Evolutionary conservation across 2,888 invertebrate genomes (phyloP), one percentile per base, ranked within the genome.

Genomic region (Adineta ricciae): DNA sequence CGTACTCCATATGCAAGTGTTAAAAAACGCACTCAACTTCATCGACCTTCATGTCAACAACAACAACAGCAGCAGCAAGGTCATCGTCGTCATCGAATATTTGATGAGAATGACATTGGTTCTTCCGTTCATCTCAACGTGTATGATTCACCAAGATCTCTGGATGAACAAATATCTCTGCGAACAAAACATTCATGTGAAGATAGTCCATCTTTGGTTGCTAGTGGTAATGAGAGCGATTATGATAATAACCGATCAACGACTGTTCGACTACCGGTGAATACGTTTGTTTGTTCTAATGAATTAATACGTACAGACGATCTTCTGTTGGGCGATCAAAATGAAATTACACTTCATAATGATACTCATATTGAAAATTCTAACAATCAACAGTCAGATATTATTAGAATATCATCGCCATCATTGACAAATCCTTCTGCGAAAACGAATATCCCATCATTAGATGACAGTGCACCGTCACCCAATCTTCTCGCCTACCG

Each of bases 321-420:
- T 38, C 64, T 64, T 64, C 11, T 64, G 32, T 64, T 64, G 32
- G 64, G 64, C 32, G 64, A 64, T 32, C 64, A 64, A 64, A 32
- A 64, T 64, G 64, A 64, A n/a, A 64, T 64, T 64, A 27, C 11
- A 19, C 32, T 64, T 27, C 11, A 27, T 9, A 64, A 64, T 64
- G 41, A 38, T 41, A 41, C 24, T 24, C 41, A 38, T 32, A 27
- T 32, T 11, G 64, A 64, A 19, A 56, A 56, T 56, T 9, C 1
- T n/a, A 73, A 73, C 41, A 73, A 24, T 73, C 24, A 73, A 73
- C 73, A 73, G 73, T 73, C 73, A 73, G 73, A 73, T 73, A 73
- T 27, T 38, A 72, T 19, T 32, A 72, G 7, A 36, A 32, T 36
- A 72, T 19, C 72, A 72, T 73, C 73, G 38, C 11, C 46, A 46